Percentiles rank a stretch among this genome's conserved stretches.
phyloP scores from a whole-genome alignment of 2,113 vertebrate species.

The Eudyptes chrysolophus region DNA sequence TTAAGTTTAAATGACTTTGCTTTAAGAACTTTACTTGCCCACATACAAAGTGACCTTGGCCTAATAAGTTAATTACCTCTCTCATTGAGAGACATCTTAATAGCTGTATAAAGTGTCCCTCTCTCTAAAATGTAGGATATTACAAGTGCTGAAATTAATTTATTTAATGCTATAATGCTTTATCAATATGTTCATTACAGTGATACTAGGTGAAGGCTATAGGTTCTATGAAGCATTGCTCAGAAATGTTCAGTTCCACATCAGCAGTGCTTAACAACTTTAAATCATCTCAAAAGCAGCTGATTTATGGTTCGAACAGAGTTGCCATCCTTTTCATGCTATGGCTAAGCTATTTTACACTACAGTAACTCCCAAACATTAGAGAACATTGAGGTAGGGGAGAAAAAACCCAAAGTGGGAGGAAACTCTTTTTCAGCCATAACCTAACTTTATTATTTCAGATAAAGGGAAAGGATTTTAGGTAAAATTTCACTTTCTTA shows the following conservation, averaged over 20 bases:
- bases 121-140: conserved; percentile 32
- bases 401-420: background rate
- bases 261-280: background rate
- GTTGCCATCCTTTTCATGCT: background rate
- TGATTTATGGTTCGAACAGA: background rate
- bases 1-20: conserved; percentile 53
- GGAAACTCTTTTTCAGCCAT: background rate
- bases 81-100: conserved; percentile 40
- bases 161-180: conserved; percentile 53
- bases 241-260: conserved; percentile 20
- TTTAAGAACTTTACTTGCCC: conserved; percentile 25
- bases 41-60: conserved; percentile 61
- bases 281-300: background rate
- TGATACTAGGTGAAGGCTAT: background rate
- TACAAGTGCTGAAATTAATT: conserved; percentile 47
- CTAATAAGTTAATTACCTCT: conserved; percentile 56
- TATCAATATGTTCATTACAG: conserved; percentile 52
- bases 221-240: background rate
- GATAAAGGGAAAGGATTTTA: background rate
- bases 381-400: background rate
- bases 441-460: background rate
- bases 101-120: conserved; percentile 37
- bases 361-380: background rate
- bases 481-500: background rate
- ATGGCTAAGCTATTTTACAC: background rate